Evolutionary conservation across 2,888 invertebrate genomes (phyloP), one percentile per base, ranked within the genome.

Genomic region (Pharmacophagus antenor): DNA sequence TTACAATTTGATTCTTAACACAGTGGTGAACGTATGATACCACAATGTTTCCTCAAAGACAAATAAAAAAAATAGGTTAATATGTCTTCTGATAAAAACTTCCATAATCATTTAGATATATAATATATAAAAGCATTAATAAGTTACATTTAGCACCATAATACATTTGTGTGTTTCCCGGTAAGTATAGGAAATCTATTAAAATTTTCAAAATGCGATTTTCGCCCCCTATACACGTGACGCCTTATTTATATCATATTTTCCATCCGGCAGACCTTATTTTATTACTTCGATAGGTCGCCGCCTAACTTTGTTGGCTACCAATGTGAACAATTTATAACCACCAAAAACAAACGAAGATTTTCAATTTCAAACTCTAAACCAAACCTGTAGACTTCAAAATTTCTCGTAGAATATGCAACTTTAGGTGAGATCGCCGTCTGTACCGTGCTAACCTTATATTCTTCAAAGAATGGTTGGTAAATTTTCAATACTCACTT

Each of bases 401-500:
- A 70, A 72, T 77, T 10, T 25, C 7, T 53, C 63, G 64, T 55
- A 20, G 15, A 31, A 2, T 48, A 27, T 57, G 64, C 55, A 58
- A 65, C 70, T 77, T 76, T 74, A 73, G 71, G 77, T 76, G 71
- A 74, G 71, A 77, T 77, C 79, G 77, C 77, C 80, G 79, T 80
- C 80, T 78, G 77, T 77, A 74, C 76, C 68, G 70, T 74, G 72
- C 82, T 88, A 90, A 88, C 88, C 85, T 88, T 85, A 87, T 90
- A 88, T 85, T 84, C 83, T 79, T 76, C 77, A 79, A 83, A 89
- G 89, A 91, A 91, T 88, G 87, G 87, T 85, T 88, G 88, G 88
- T 89, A 91, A 91, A 91, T 91, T 91, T 91, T 91, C 91, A 91
- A 91, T 91, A 89, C 86, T 82, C 86, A 85, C 90, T 91, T 90